Base-by-base conservation (phyloP, 2,888 invertebrate species). In the Drosophila anomalata region DNA sequence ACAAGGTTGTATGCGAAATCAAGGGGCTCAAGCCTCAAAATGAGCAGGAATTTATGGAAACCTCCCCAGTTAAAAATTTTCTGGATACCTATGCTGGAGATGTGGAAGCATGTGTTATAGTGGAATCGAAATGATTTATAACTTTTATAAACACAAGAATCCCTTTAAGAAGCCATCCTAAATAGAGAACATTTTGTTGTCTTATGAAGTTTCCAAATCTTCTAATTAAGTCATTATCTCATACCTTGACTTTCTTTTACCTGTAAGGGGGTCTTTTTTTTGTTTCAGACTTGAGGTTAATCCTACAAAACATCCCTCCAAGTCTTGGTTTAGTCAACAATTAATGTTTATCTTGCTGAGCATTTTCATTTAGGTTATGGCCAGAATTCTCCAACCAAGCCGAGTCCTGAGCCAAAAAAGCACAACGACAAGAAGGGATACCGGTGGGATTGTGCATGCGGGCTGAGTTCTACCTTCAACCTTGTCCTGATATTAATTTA, bases 401-500 rank as follows among this genome's bases (percentile, higher is more conserved):
- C 11, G 33, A 33, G n/a, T 36, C 14, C 17, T 20, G 41, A 42
- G 46, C 22, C 42, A 44, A 20, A 50, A 46, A 59, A 51, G 41
- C 36, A 12, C 31, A 42, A 58, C 42, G 50, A 29, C 53, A 48
- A 53, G 48, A 29, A 29, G 29, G 60, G 52, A 55, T 31, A 12
- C 26, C 33, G n/a, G 52, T 39, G 50, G 29, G 51, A 47, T 51
- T 57, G 54, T 46, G 44, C 8, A 67, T 61, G 46, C 47, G 44
- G 66, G 36, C 14, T 26, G 54, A 4, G 41, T 47, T 24, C 17
- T 20, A 55, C 56, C 62, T 50, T 63, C 60, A 65, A 56, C 61
- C 74, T 71, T 62, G 54, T 70, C 74, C 59, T 52, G 63, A 67
- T 76, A 79, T 84, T 81, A 81, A 87, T 87, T 85, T 85, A 73